Percentiles rank a stretch among this genome's conserved stretches.
Evolutionary conservation across 2,113 vertebrate genomes (phyloP).

Genomic region (Chamaetylas fuelleborni): DNA sequence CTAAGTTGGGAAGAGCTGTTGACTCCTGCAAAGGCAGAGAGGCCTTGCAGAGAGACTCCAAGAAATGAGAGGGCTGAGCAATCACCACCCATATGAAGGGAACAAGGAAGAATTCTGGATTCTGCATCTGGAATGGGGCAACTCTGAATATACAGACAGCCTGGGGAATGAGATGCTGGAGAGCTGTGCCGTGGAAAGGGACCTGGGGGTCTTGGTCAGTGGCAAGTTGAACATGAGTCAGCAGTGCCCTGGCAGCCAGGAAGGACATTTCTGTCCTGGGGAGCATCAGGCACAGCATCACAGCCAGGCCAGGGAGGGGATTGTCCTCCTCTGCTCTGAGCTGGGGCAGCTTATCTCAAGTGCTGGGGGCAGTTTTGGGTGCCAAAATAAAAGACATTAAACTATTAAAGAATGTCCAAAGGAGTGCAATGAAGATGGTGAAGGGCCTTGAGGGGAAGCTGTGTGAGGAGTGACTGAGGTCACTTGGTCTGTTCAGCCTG

Average conservation of each 20-base stretch:
- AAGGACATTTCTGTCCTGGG: neutral
- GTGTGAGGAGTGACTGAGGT: neutral
- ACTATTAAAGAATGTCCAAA: neutral
- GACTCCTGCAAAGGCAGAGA: neutral
- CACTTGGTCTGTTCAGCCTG: neutral
- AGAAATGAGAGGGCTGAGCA: neutral
- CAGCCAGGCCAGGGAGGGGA: neutral
- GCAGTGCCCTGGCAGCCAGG: neutral
- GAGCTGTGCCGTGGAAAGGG: fast-evolving
- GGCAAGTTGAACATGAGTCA: fast-evolving
- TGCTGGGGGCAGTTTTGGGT: too few species aligned
- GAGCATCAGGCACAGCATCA: fast-evolving
- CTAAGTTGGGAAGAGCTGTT: neutral
- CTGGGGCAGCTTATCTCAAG: too few species aligned
- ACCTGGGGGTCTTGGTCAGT: fast-evolving
- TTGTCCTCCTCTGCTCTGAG: too few species aligned
- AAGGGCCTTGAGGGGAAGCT: neutral
- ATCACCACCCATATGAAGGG: fast-evolving
- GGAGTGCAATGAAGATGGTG: neutral
- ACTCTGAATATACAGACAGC: neutral
- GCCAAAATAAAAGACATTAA: neutral
- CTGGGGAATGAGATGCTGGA: neutral
- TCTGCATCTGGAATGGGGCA: neutral
- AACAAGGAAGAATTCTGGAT: neutral
- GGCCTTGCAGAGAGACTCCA: fast-evolving